Percentiles rank a stretch among this genome's conserved stretches.
Evolutionary conservation across 2,888 invertebrate species (phyloP).

Genomic region (Callyntrura sp.): DNA sequence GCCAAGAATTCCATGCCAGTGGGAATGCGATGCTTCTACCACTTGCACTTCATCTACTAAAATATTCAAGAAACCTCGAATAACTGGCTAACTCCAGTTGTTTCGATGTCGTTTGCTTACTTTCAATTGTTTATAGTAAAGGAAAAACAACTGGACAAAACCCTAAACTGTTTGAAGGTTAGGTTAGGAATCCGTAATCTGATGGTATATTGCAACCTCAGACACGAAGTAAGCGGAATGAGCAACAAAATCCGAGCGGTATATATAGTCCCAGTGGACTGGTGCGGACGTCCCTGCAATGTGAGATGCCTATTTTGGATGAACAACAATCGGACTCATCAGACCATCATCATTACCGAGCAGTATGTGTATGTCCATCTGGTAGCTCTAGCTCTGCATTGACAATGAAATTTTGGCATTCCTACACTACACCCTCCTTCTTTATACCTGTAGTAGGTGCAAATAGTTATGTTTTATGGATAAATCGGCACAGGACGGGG

Average conservation of each 20-base stretch:
- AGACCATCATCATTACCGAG: too few species aligned
- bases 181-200: conserved; percentile 52
- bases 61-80: conserved; percentile 25
- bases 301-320: neutral
- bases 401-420: too few species aligned
- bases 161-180: conserved; percentile 12
- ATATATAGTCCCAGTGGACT: conserved; percentile 2
- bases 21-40: conserved; percentile 69
- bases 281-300: conserved; percentile 44
- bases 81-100: neutral
- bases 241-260: neutral
- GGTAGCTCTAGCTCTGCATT: too few species aligned
- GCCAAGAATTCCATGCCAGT: neutral
- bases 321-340: too few species aligned
- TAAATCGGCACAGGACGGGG: too few species aligned
- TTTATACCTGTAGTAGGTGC: too few species aligned
- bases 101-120: conserved; percentile 19
- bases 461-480: too few species aligned
- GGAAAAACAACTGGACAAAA: conserved; percentile 63
- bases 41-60: conserved; percentile 12
- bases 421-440: too few species aligned
- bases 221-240: conserved; percentile 14
- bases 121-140: conserved; percentile 49
- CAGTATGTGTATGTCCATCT: too few species aligned
- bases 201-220: neutral